phyloP scores from a whole-genome alignment of 2,113 vertebrate genomes.

The Dromiciops gliroides region DNA sequence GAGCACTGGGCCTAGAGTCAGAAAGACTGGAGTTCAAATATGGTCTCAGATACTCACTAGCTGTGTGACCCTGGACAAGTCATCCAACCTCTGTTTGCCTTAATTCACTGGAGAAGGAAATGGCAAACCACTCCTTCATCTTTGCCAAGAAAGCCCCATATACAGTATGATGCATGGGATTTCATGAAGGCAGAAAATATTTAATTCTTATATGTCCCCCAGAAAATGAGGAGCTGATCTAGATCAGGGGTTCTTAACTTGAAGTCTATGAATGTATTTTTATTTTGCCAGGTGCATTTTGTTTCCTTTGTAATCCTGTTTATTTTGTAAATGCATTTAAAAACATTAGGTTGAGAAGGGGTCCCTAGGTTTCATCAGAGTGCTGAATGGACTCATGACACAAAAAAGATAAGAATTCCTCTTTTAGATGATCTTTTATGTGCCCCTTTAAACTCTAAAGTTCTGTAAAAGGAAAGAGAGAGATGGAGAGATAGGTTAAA shows the following conservation, averaged over 20 bases:
- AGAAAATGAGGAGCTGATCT: neutral
- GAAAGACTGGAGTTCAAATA: neutral
- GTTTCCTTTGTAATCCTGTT: neutral
- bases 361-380: neutral
- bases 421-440: neutral
- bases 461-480: neutral
- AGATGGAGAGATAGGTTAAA: neutral
- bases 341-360: neutral
- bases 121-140: neutral
- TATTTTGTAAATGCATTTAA: neutral
- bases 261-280: neutral
- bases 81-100: neutral
- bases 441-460: neutral
- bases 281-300: neutral
- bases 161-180: neutral
- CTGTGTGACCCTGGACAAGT: neutral
- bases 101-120: neutral
- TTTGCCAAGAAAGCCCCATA: neutral
- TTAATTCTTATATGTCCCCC: neutral
- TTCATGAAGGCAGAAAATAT: neutral
- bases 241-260: neutral
- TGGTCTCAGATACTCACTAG: neutral
- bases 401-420: neutral
- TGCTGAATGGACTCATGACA: neutral
- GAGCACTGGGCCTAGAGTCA: neutral